phyloP scores from a whole-genome alignment of 2,888 invertebrate genomes.

The Patella caerulea region DNA sequence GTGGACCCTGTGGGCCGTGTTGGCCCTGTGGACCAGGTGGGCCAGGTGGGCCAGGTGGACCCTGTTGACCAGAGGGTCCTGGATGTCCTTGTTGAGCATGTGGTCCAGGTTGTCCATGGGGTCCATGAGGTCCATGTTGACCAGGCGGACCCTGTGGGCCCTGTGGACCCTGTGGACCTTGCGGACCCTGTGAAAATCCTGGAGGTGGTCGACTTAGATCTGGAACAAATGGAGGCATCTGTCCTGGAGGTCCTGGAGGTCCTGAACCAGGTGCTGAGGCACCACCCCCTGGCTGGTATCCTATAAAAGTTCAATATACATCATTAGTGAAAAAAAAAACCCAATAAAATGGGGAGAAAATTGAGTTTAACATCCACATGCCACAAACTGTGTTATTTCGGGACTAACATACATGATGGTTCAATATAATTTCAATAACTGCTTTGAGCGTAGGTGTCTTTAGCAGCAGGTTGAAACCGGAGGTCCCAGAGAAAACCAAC shows the following conservation, averaged over 20 bases:
- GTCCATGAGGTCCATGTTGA: slow-evolving; percentile 49
- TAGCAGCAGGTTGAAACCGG: too few species aligned
- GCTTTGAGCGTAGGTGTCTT: too few species aligned
- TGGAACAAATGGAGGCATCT: slow-evolving; percentile 37
- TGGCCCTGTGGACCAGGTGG: slow-evolving; percentile 54
- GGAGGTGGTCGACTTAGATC: slow-evolving; percentile 68
- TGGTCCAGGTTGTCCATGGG: slow-evolving; percentile 45
- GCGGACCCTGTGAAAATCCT: slow-evolving; percentile 71
- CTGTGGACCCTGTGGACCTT: slow-evolving; percentile 59
- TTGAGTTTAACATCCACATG: too few species aligned
- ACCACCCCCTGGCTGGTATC: background rate
- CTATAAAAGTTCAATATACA: background rate
- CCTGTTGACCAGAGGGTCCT: slow-evolving; percentile 37
- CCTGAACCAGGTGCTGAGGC: background rate
- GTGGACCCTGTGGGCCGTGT: slow-evolving; percentile 52
- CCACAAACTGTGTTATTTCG: too few species aligned
- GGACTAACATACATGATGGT: too few species aligned
- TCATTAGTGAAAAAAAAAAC: too few species aligned
- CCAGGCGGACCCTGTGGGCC: slow-evolving; percentile 53
- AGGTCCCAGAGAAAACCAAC: too few species aligned
- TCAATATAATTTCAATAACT: too few species aligned
- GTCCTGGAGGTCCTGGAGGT: background rate
- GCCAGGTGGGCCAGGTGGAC: slow-evolving; percentile 54
- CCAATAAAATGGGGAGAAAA: too few species aligned
- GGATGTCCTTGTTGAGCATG: slow-evolving; percentile 65